Conservation (phyloP, 2,888 invertebrate genomes). For the Podabrus alpinus region DNA sequence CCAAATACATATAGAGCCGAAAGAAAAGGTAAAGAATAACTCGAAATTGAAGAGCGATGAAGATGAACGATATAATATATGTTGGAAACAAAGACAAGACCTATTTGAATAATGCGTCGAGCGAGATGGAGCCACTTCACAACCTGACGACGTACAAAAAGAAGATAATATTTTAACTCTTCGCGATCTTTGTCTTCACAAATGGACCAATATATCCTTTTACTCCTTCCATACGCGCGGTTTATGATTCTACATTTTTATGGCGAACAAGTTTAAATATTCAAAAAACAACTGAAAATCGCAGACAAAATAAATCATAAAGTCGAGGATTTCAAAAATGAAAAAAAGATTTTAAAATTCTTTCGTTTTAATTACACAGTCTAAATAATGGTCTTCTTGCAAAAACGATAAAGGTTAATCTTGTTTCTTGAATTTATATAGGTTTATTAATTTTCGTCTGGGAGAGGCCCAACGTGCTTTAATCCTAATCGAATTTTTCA, state of each 20-base stretch:
- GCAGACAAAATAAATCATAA: slow-evolving; percentile 58
- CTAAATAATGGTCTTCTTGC: slow-evolving; percentile 34
- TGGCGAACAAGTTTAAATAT: slow-evolving; percentile 56
- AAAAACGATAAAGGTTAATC: slow-evolving; percentile 33
- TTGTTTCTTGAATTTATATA: slow-evolving; percentile 53
- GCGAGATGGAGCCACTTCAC: slow-evolving; percentile 25
- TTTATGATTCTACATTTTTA: slow-evolving; percentile 55
- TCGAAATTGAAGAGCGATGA: slow-evolving; percentile 11
- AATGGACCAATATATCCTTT: slow-evolving; percentile 10
- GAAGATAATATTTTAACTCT: slow-evolving; percentile 30
- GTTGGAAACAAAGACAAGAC: slow-evolving; percentile 19
- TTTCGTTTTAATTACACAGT: slow-evolving; percentile 50
- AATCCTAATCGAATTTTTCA: neutral
- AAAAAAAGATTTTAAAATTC: slow-evolving; percentile 46
- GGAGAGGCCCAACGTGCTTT: slow-evolving; percentile 7
- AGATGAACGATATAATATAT: slow-evolving; percentile 22
- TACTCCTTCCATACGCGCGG: slow-evolving; percentile 36
- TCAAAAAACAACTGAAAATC: slow-evolving; percentile 56
- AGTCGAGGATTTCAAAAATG: slow-evolving; percentile 52
- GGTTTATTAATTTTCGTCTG: slow-evolving; percentile 57
- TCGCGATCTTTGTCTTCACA: slow-evolving; percentile 20
- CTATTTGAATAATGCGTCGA: slow-evolving; percentile 31
- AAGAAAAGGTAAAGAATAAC: slow-evolving; percentile 3
- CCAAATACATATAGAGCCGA: slow-evolving; percentile 32
- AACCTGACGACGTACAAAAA: slow-evolving; percentile 27